Evolutionary conservation across 2,888 invertebrate species (phyloP), one percentile per base, ranked within the genome.

Genomic region (Synanthedon vespiformis): DNA sequence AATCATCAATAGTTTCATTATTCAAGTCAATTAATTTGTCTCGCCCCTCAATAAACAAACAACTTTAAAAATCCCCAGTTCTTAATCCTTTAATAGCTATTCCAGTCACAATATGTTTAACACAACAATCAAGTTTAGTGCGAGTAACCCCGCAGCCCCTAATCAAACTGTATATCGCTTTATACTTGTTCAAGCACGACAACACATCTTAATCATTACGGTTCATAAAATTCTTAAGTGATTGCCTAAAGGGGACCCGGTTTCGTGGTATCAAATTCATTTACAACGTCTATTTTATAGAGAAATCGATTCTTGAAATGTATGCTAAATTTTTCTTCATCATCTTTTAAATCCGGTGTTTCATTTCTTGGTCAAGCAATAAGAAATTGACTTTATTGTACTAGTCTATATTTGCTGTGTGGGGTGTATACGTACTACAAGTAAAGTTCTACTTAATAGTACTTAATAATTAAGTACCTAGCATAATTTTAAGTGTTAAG

Each of bases 151-250:
- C 49, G 55, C 54, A 34, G 58, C 62, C 65, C 69, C 67, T 61
- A 56, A 56, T 55, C 57, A 59, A 58, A 58, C 68, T 61, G 59
- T 63, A 34, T 34, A 68, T 67, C 68, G 68, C 66, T 74, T 75
- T 74, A 80, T 76, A 80, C 34, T 34, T 34, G 34, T 66, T 71
- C 64, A 62, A 68, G 68, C 66, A 74, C 73, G 68, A 81, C 80
- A 80, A 80, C 82, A 82, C 82, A 86, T 87, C 87, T 86, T 86
- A 84, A 87, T 87, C 82, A 85, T 81, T 80, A 76, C 84, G 85
- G 72, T 77, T 82, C 85, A 86, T 87, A 86, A 83, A 86, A 77
- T 80, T 78, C 78, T 80, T 87, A 85, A 87, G 87, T 87, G 86
- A 86, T 87, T 87, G 79, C 80, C 67, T 72, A 59, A 58, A 62